Evolutionary conservation across 2,888 invertebrate genomes (phyloP), one percentile per base, ranked within the genome.

Genomic region (Tuberolachnus salignus): DNA sequence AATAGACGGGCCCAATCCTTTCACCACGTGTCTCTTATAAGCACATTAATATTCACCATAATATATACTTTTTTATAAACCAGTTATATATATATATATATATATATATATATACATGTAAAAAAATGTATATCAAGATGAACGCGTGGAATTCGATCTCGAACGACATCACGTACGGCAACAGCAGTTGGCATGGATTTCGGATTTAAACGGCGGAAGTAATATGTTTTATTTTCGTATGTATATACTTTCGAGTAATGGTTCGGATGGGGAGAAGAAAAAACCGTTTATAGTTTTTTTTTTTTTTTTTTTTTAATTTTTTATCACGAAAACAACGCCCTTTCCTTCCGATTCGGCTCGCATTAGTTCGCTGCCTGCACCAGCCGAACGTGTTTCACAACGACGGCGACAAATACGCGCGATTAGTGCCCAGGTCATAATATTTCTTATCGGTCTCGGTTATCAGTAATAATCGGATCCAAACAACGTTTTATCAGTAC

Each of bases 151-250:
- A 72, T 59, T 49, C 59, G 72, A 72, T 26, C 49, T 59, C 61
- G 61, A 26, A 46, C 55, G 55, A 57, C 75, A 34, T 34, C 34
- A 6, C 34, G 34, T 34, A 34, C 3, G 3, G 23, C 53, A n/a
- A 3, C 75, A 75, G 49, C 75, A 75, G 75, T 75, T 75, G 75
- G 75, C 75, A 34, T 46, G 75, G 66, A 59, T 75, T 75, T 75
- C 59, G 67, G 57, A 75, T 67, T 75, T 75, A 75, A 75, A 69
- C 78, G 78, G 59, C 78, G 78, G 69, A 78, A 67, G 67, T 49
- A 19, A 51, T 51, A 51, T 51, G 78, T 59, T 78, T 78, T 78
- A 78, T 78, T 78, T 78, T 69, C 26, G 78, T 78, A 69, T n/a
- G 10, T 66, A 26, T 51, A 23, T 51, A 16, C 55, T 13, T 14